These are phyloP conservation scores for Trachelus tabidus DNA, from an alignment of 2,888 invertebrate species.

Conservation along the genomic window DNA sequence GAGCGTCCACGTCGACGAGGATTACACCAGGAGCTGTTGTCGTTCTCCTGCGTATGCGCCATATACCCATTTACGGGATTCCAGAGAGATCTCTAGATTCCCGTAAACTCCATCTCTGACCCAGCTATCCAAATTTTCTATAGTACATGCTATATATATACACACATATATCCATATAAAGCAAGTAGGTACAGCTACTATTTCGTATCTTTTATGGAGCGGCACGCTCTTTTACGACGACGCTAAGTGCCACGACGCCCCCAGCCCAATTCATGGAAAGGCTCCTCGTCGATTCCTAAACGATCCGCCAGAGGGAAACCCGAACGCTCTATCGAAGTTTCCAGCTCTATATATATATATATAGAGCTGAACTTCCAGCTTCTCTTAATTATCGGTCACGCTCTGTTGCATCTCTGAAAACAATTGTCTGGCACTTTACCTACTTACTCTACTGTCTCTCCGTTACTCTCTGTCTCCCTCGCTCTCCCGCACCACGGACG, in stretches of 20 bases:
- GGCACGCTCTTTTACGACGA: not conserved
- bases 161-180: not conserved
- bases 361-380: not conserved
- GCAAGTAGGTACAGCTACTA: not conserved
- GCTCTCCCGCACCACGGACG: slow-evolving; percentile 4
- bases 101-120: not conserved
- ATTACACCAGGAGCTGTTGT: not conserved
- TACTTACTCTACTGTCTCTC: slow-evolving; percentile 11
- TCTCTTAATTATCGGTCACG: not conserved
- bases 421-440: not conserved
- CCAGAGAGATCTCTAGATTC: not conserved
- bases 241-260: not conserved
- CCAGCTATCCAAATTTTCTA: not conserved
- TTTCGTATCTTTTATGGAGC: not conserved
- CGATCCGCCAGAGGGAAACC: not conserved
- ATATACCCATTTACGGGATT: not conserved
- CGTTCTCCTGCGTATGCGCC: not conserved
- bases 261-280: not conserved
- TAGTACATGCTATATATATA: not conserved
- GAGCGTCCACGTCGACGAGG: slow-evolving; percentile 8
- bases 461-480: not conserved
- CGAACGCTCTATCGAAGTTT: not conserved
- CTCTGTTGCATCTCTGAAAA: not conserved
- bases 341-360: slow-evolving; percentile 10
- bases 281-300: not conserved